A percentile compares a stretch with the other conserved stretches of the same genome.
phyloP scores from a whole-genome alignment of 2,113 vertebrate species.

The Oryctolagus cuniculus region mOryCun1.1 NC_091438.1:157131001-157131500 shows the following conservation, averaged over 20 bases:
- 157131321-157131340: conserved; percentile 53
- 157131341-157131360: conserved; percentile 39
- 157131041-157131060: conserved; percentile 92
- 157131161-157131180: conserved; percentile 79
- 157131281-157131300: conserved; percentile 68
- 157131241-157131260: conserved; percentile 71
- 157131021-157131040: conserved; percentile 96
- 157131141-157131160: conserved; percentile 90
- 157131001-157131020: conserved; percentile 91
- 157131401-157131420: background rate
- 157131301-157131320: conserved; percentile 38
- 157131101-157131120: conserved; percentile 95
- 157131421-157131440: conserved; percentile 78
- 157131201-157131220: conserved; percentile 78
- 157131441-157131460: conserved; percentile 73
- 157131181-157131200: conserved; percentile 90
- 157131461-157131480: conserved; percentile 76
- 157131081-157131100: conserved; percentile 93
- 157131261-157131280: conserved; percentile 85
- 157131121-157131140: conserved; percentile 92
- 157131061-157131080: conserved; percentile 93
- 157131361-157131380: background rate
- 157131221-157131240: conserved; percentile 82
- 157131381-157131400: background rate
- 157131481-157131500: conserved; percentile 81